These are phyloP conservation scores for Eidolon helvum DNA, from an alignment of 2,113 vertebrate species.

Conservation along the genomic window DNA sequence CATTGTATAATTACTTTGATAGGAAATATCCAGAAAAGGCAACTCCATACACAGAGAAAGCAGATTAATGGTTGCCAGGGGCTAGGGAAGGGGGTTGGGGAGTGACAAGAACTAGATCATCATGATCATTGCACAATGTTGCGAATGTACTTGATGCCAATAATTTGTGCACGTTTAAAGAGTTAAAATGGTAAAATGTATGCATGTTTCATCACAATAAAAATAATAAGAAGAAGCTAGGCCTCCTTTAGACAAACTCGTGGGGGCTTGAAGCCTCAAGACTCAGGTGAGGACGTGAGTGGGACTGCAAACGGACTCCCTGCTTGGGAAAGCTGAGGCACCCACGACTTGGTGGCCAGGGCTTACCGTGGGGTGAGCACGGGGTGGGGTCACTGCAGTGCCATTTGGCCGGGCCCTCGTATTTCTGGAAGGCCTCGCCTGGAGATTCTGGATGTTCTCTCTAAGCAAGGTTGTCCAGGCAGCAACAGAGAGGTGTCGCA, in stretches of 20 bases:
- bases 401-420: neutral
- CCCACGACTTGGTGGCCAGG: neutral
- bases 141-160: neutral
- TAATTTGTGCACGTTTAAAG: neutral
- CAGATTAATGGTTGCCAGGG: neutral
- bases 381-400: neutral
- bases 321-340: neutral
- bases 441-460: neutral
- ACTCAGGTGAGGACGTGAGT: neutral
- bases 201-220: neutral
- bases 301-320: neutral
- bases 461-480: neutral
- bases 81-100: neutral
- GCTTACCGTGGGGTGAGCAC: fast-evolving
- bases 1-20: neutral
- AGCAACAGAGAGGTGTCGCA: neutral
- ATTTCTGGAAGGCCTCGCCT: neutral
- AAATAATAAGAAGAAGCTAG: neutral
- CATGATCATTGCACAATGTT: neutral
- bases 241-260: neutral
- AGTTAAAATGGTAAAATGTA: neutral
- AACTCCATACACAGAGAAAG: neutral
- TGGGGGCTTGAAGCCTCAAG: neutral
- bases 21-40: neutral
- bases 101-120: too few relatives aligned